Percentiles rank a stretch among this genome's conserved stretches.
Conservation (phyloP, 2,888 invertebrate species). For the Plusia festucae region DNA sequence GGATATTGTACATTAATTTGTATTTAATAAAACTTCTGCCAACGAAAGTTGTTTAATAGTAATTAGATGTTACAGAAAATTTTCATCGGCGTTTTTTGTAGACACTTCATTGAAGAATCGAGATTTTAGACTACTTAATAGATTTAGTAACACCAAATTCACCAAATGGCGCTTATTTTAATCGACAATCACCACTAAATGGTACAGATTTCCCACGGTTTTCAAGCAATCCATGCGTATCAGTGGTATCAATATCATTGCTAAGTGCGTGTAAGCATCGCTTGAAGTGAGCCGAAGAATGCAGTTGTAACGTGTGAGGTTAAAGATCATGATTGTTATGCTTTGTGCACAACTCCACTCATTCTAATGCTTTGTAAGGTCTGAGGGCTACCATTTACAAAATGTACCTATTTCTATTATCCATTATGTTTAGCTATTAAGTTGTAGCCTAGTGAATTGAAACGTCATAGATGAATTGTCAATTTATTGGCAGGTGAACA, state of each 20-base stretch:
- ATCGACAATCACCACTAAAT: neutral
- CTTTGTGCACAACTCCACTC: constrained; percentile 18
- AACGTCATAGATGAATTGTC: neutral
- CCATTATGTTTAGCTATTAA: neutral
- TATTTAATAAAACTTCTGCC: neutral
- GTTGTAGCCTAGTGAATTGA: neutral
- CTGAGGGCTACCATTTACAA: constrained; percentile 15
- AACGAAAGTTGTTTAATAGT: no score
- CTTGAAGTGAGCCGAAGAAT: constrained; percentile 45
- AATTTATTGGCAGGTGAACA: neutral
- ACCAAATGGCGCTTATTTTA: neutral
- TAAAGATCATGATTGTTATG: constrained; percentile 42
- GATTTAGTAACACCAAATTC: no score
- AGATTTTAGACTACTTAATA: no score
- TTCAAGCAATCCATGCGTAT: constrained; percentile 20
- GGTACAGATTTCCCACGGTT: constrained; percentile 23
- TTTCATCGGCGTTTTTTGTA: no score
- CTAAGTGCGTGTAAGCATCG: constrained; percentile 26
- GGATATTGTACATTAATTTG: neutral
- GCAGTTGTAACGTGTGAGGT: constrained; percentile 39
- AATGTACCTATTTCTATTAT: neutral
- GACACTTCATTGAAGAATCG: no score
- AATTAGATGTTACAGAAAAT: no score
- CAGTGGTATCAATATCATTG: constrained; percentile 49
- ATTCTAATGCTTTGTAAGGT: constrained; percentile 23